Percentiles rank a stretch among this genome's conserved stretches.
phyloP scores from a whole-genome alignment of 2,113 vertebrate genomes.

The Brachyhypopomus occidentalis region DNA sequence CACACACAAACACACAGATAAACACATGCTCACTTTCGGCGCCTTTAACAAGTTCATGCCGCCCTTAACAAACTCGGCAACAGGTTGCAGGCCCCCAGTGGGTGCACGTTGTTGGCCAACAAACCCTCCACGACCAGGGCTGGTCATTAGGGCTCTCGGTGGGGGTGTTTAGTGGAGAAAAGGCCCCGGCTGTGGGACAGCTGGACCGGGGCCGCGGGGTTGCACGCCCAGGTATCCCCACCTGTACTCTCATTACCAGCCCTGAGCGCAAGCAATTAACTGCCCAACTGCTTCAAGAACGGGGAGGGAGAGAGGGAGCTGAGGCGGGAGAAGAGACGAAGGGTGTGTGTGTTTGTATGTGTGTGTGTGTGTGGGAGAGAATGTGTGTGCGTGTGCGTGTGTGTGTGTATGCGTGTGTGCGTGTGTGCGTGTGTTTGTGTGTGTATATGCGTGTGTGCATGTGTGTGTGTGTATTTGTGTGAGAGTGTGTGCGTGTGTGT shows the following conservation, averaged over 20 bases:
- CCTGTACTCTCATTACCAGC: slow-evolving; percentile 59
- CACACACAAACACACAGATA: not conserved
- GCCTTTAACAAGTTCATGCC: slow-evolving; percentile 26
- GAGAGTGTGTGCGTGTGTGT: too few relatives aligned
- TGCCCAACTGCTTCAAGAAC: slow-evolving; percentile 45
- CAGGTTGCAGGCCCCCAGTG: slow-evolving; percentile 55
- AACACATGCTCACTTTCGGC: not conserved
- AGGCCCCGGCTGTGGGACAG: slow-evolving; percentile 55
- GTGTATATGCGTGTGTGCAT: not conserved
- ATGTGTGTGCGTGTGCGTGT: not conserved
- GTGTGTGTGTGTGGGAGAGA: not conserved
- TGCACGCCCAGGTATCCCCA: slow-evolving; percentile 60
- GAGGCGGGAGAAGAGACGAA: slow-evolving; percentile 8
- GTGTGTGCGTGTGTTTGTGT: not conserved
- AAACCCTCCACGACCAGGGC: slow-evolving; percentile 53
- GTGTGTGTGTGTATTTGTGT: not conserved
- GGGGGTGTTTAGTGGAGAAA: slow-evolving; percentile 56
- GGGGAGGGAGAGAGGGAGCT: slow-evolving; percentile 2
- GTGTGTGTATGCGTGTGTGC: not conserved
- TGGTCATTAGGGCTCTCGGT: slow-evolving; percentile 61
- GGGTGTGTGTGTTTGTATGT: not conserved
- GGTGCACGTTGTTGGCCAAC: slow-evolving; percentile 62
- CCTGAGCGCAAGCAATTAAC: slow-evolving; percentile 59
- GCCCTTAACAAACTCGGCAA: slow-evolving; percentile 56
- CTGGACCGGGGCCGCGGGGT: slow-evolving; percentile 53